Conservation (phyloP, 2,797 vertebrate genomes). For the Carcharodon carcharias region DNA sequence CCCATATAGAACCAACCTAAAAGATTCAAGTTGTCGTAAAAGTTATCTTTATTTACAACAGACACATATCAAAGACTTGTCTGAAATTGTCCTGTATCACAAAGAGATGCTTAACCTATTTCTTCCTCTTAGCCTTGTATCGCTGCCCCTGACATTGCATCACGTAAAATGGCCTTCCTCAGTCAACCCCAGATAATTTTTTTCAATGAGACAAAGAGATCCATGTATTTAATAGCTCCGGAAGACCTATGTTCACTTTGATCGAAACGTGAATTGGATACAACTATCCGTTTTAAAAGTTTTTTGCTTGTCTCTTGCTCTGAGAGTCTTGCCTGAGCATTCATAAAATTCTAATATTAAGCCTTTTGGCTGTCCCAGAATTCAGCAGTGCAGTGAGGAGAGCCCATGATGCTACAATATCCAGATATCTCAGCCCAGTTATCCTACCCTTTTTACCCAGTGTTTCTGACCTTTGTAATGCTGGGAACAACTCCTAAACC, state of each 20-base stretch:
- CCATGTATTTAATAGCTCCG: not conserved
- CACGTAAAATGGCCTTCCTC: not conserved
- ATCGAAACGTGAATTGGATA: not conserved
- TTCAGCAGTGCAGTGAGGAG: not conserved
- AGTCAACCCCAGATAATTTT: not conserved
- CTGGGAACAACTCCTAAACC: not conserved
- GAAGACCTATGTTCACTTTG: not conserved
- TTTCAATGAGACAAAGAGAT: not conserved
- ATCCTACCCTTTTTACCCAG: not conserved
- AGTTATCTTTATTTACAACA: not conserved
- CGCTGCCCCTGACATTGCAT: not conserved
- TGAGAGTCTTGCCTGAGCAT: not conserved
- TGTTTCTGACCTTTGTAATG: not conserved
- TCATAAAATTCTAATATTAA: not conserved
- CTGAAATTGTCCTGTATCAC: not conserved
- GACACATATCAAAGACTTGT: not conserved
- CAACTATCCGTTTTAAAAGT: not conserved
- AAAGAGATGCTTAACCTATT: not conserved
- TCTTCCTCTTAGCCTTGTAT: not conserved
- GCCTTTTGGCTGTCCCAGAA: not conserved
- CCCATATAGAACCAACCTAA: not conserved
- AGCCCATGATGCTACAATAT: not conserved
- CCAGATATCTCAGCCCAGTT: not conserved
- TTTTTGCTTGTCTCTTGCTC: not conserved
- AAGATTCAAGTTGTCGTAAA: not conserved